phyloP scores from a whole-genome alignment of 2,113 vertebrate genomes.

The Lutjanus erythropterus region DNA sequence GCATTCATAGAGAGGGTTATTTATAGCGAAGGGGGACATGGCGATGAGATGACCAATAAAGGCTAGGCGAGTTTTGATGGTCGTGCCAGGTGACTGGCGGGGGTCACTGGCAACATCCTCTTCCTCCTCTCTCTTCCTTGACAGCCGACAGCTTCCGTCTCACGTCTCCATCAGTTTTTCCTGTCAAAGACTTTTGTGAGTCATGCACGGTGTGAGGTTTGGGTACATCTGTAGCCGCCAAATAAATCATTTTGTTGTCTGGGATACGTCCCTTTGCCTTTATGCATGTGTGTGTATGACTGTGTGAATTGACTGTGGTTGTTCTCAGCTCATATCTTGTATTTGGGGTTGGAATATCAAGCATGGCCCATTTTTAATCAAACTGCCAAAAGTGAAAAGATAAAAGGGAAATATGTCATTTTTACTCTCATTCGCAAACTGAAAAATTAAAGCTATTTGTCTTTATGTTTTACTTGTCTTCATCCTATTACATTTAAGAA shows the following conservation, averaged over 20 bases:
- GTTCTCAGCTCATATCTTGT: constrained; percentile 1
- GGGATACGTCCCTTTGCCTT: constrained; percentile 23
- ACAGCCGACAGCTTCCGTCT: constrained; percentile 53
- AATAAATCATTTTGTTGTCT: constrained; percentile 52
- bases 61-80: constrained; percentile 60
- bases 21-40: constrained; percentile 55
- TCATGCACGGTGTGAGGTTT: constrained; percentile 47
- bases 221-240: constrained; percentile 41
- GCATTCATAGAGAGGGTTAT: constrained; percentile 66
- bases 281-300: neutral
- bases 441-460: neutral
- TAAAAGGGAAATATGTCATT: neutral
- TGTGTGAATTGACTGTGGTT: neutral
- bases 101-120: constrained; percentile 58
- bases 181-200: constrained; percentile 45
- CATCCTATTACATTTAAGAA: neutral
- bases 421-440: neutral
- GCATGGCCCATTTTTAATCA: neutral
- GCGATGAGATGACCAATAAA: constrained; percentile 54
- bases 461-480: too few species aligned
- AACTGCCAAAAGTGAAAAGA: neutral
- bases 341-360: neutral
- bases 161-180: constrained; percentile 48
- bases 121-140: constrained; percentile 63
- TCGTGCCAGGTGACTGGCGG: constrained; percentile 64